Percentiles rank a stretch among this genome's conserved stretches.
These are phyloP conservation scores for Cyprinella venusta DNA, from an alignment of 2,797 vertebrate genomes.

Conservation along the genomic window DNA sequence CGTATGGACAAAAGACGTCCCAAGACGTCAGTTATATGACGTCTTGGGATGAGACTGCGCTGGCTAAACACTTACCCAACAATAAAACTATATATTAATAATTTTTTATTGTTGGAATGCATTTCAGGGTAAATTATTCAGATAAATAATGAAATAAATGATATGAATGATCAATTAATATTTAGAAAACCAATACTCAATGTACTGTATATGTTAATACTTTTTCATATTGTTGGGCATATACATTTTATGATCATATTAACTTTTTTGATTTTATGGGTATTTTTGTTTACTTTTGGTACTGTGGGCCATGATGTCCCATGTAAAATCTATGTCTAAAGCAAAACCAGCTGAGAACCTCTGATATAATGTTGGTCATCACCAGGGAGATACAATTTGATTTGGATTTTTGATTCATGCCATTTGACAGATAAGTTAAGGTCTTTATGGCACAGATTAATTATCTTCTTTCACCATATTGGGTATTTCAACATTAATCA, in stretches of 20 bases:
- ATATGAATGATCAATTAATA: background rate
- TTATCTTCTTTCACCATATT: background rate
- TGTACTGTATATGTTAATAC: background rate
- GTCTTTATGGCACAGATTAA: background rate
- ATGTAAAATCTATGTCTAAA: background rate
- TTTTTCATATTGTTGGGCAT: background rate
- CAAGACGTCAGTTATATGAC: no score
- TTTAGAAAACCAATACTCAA: background rate
- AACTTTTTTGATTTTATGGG: background rate
- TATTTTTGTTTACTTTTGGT: background rate
- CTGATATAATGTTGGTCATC: background rate
- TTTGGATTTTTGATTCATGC: constrained; percentile 16
- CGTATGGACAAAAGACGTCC: no score
- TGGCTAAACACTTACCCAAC: background rate
- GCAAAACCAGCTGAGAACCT: background rate
- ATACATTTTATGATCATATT: background rate
- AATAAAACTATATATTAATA: background rate
- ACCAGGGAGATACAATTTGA: constrained; percentile 8
- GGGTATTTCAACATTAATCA: background rate
- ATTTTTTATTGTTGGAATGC: background rate
- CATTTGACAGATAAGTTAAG: background rate
- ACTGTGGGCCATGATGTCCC: no score
- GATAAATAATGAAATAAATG: background rate
- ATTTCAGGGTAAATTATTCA: background rate
- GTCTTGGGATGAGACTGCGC: no score